Base-by-base conservation (phyloP, 2,888 invertebrate species). In the Oeneis ivallda region DNA sequence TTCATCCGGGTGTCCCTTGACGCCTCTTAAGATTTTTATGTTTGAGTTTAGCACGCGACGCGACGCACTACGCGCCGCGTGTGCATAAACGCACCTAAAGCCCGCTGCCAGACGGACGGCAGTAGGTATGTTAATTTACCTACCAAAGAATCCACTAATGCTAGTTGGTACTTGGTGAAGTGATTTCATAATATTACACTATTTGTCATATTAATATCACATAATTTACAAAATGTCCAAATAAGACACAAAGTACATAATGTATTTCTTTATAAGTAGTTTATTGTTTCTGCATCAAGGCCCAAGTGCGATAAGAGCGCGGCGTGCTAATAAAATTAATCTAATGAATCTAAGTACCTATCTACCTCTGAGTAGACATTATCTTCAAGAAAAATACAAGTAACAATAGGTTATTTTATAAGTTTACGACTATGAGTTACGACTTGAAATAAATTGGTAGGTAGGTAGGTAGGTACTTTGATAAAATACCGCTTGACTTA, bases 201-300 rank as follows among this genome's bases (percentile, higher is more conserved):
- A 26, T 58, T 41, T 45, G 9, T n/a, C n/a, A 32, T n/a, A 26
- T 32, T 32, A 45, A 32, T 58, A 32, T 58, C 3, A 2, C 5
- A 26, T 26, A 26, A 26, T 26, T 26, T 26, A 26, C 26, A 13
- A 45, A 58, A 26, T 32, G 26, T 32, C 43, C 10, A 32, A 58
- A 45, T 58, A 58, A 1, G 32, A 41, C 32, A 13, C 26, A 11
- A 7, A 56, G 17, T 41, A 56, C 19, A 45, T 32, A 26, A 26
- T 26, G n/a, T n/a, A 58, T 58, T 58, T 45, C 34, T 15, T 32
- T 34, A 47, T 34, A n/a, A n/a, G n/a, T n/a, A 37, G 34, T 47
- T 59, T 59, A 47, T 47, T 45, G 17, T 47, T 34, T 9, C 43
- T 15, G 39, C 39, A 15, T 59, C 59, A 59, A 59, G 59, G 59